Base-by-base conservation (phyloP, 2,888 invertebrate species). In the Chironomus tentans region DNA sequence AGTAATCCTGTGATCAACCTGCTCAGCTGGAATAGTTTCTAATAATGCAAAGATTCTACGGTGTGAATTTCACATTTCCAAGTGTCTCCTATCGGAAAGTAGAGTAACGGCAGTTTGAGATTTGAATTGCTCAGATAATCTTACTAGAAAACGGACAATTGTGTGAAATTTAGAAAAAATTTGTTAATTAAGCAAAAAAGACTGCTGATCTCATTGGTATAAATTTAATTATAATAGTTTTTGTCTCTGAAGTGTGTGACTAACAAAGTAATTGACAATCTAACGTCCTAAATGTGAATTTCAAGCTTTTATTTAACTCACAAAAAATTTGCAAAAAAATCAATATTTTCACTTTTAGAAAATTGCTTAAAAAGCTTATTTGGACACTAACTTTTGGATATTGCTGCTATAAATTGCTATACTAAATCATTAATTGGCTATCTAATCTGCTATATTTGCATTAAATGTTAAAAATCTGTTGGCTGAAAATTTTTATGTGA, bases 231-330 rank as follows among this genome's bases (percentile, higher is more conserved):
- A 68, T 74, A 21, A 68, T 47, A 70, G 47, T 28, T 73, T 73
- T 73, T 74, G 61, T 61, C 65, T 65, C 65, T 65, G 74, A 62
- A 68, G 46, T 65, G 62, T 28, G 74, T 62, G 13, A 74, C 68
- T 74, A 74, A 74, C 62, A 74, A 74, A 74, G 74, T 74, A 74
- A 74, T 38, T 74, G 47, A 24, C 10, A 38, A 38, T 68, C 74
- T 68, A 68, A 47, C 68, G 7, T 21, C 21, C 13, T 65, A 65
- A 24, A 65, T 65, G 65, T 65, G 65, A 24, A 65, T 65, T 65
- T 65, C 18, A 21, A 24, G 65, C 24, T 65, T 65, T 65, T 65
- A 24, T 65, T 65, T 21, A 12, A 21, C 56, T 56, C 56, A 24
- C 24, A 24, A 65, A 24, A 65, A 10, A 21, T 13, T 65, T 65